phyloP scores from a whole-genome alignment of 2,797 vertebrate genomes.

The Phalanger gymnotis region DNA sequence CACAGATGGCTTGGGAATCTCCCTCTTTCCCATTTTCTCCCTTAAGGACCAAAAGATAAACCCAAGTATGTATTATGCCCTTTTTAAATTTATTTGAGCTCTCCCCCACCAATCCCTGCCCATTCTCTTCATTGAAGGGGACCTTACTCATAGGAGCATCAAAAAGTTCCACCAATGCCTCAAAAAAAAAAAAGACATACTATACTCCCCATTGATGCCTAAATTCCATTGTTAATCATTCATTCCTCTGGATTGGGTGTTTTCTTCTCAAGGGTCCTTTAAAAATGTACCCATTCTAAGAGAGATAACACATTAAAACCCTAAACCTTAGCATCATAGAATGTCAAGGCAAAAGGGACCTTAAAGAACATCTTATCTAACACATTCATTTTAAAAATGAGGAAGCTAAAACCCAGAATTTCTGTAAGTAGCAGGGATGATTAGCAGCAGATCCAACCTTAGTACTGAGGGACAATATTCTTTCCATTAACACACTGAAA shows the following conservation, averaged over 20 bases:
- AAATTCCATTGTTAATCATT: conserved; percentile 13
- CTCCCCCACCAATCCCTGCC: not conserved
- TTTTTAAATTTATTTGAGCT: not conserved
- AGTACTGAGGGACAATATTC: not conserved
- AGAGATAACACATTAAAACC: not conserved
- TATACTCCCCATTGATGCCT: not conserved
- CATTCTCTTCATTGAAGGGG: not conserved
- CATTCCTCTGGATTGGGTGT: not conserved
- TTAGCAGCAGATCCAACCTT: not conserved
- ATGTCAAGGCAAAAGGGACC: not conserved
- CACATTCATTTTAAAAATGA: not conserved
- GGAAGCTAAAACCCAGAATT: not conserved
- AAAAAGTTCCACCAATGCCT: not conserved
- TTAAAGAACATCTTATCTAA: not conserved
- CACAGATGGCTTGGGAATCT: not conserved
- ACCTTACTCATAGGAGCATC: not conserved
- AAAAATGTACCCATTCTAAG: not conserved
- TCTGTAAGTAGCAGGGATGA: not conserved
- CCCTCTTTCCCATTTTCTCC: not conserved
- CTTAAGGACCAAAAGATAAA: not conserved
- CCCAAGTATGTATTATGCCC: not conserved
- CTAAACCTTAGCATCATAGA: not conserved
- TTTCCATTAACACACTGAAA: not conserved
- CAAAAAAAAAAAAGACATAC: not conserved
- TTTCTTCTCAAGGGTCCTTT: conserved; percentile 9